Conservation (phyloP, 2,113 vertebrate genomes). For the Halichoeres trimaculatus region DNA sequence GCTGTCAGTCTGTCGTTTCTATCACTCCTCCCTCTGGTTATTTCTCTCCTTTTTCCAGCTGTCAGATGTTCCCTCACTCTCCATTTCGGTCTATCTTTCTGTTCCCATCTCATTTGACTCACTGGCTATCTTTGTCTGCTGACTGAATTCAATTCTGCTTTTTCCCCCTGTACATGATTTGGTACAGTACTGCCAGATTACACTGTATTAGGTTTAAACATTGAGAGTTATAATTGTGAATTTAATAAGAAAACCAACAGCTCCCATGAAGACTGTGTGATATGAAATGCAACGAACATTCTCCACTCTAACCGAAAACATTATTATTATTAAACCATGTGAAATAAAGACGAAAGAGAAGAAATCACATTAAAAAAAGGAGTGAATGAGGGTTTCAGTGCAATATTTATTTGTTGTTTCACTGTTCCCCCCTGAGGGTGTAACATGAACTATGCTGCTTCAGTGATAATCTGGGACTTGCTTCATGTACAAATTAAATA, state of each 20-base stretch:
- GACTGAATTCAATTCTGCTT: conserved; percentile 14
- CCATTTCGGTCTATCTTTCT: conserved; percentile 50
- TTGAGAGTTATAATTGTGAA: not conserved
- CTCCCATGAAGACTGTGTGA: too few relatives aligned
- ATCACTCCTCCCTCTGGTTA: conserved; percentile 34
- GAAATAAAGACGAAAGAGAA: too few relatives aligned
- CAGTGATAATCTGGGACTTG: conserved; percentile 14
- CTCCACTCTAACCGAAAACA: too few relatives aligned
- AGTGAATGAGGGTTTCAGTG: not conserved
- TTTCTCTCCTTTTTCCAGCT: conserved; percentile 36
- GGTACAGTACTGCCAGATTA: not conserved
- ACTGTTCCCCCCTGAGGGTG: conserved; percentile 11
- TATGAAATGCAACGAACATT: too few relatives aligned
- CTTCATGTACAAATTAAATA: not conserved
- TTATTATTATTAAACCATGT: too few relatives aligned
- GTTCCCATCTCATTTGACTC: conserved; percentile 51
- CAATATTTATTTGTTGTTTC: not conserved
- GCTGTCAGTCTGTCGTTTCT: conserved; percentile 43
- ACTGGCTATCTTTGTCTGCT: conserved; percentile 27
- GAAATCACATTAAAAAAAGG: not conserved
- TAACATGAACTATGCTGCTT: conserved; percentile 38
- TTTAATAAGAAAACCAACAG: not conserved
- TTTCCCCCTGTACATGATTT: not conserved
- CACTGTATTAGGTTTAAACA: not conserved
- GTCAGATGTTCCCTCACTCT: conserved; percentile 55